Evolutionary conservation across 2,113 vertebrate species (phyloP).

Genomic region (Illadopsis cleaveri): DNA sequence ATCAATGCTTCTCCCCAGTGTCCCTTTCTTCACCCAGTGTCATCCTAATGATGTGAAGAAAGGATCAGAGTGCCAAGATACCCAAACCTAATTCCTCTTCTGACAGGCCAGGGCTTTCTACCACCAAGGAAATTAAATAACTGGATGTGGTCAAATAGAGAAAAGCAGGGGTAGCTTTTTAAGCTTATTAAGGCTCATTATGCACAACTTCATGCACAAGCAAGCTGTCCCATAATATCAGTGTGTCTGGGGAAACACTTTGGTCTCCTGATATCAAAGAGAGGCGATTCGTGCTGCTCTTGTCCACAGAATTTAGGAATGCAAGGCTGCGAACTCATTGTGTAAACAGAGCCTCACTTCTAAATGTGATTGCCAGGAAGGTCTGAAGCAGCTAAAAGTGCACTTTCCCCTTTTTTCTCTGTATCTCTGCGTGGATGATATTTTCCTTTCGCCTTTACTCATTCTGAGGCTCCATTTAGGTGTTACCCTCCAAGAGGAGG

Average conservation of each 20-base stretch:
- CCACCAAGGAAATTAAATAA: background rate
- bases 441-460: background rate
- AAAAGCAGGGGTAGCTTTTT: background rate
- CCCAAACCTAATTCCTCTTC: background rate
- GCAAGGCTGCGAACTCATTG: background rate
- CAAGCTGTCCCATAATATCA: background rate
- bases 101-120: background rate
- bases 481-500: background rate
- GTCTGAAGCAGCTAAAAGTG: background rate
- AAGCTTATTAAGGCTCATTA: slow-evolving; percentile 18
- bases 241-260: background rate
- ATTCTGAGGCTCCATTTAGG: background rate
- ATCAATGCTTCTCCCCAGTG: background rate
- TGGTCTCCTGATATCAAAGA: slow-evolving; percentile 38
- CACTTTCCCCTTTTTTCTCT: background rate
- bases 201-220: background rate
- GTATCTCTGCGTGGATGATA: background rate
- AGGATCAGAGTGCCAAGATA: background rate
- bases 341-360: background rate
- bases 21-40: background rate
- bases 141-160: background rate
- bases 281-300: background rate
- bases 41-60: background rate
- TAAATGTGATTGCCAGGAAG: background rate
- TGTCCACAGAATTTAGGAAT: background rate